Evolutionary conservation across 2,888 invertebrate species (phyloP).

Genomic region (Pterostichus madidus): DNA sequence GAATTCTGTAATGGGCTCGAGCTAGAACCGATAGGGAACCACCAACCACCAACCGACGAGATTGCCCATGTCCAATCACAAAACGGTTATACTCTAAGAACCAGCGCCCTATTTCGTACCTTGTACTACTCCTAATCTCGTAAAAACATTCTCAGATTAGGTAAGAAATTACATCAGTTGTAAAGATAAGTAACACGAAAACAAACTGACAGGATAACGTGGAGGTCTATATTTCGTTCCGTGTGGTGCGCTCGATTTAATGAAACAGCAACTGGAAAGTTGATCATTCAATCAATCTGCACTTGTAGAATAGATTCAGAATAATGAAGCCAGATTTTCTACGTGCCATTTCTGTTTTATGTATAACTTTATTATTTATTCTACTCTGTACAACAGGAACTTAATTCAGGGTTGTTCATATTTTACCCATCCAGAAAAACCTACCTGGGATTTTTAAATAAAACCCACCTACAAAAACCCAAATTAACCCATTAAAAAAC

Average conservation of each 20-base stretch:
- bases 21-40: constrained; percentile 32
- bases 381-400: too few relatives aligned
- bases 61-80: constrained; percentile 4
- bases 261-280: neutral
- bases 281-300: too few relatives aligned
- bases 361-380: too few relatives aligned
- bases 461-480: too few relatives aligned
- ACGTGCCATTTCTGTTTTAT: too few relatives aligned
- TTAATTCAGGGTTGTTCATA: too few relatives aligned
- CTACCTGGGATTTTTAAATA: too few relatives aligned
- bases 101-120: constrained; percentile 18
- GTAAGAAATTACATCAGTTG: constrained; percentile 47
- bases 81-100: neutral
- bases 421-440: too few relatives aligned
- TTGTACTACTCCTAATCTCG: constrained; percentile 22
- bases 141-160: constrained; percentile 41
- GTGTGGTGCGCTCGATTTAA: too few relatives aligned
- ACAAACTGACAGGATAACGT: neutral
- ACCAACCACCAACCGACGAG: neutral
- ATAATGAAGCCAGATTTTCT: too few relatives aligned
- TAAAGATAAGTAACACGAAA: constrained; percentile 39
- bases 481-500: too few relatives aligned
- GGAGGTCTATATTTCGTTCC: neutral
- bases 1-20: constrained; percentile 34
- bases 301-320: too few relatives aligned